A percentile compares a stretch with the other conserved stretches of the same genome.
These are phyloP conservation scores for Vanessa atalanta DNA, from an alignment of 1,140 invertebrate species.

Conservation along the genomic window DNA sequence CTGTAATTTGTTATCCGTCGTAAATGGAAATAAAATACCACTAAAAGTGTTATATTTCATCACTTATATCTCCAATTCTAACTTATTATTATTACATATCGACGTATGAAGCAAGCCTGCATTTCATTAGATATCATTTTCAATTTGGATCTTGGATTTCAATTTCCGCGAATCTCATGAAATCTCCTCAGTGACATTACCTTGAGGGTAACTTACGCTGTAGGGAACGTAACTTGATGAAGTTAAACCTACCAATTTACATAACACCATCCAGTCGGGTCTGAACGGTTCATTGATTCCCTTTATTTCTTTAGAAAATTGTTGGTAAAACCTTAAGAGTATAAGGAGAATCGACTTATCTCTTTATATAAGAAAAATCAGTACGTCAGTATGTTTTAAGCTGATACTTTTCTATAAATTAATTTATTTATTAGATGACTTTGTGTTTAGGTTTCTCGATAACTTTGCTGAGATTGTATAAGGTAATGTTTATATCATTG, in stretches of 20 bases:
- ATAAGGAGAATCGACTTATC: background rate
- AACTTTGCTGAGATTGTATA: too few relatives aligned
- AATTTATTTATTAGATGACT: background rate
- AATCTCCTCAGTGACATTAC: slow-evolving; percentile 33
- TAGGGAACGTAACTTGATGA: slow-evolving; percentile 27
- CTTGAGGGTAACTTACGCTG: slow-evolving; percentile 29
- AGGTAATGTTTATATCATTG: too few relatives aligned
- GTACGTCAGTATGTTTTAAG: too few relatives aligned
- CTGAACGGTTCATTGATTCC: slow-evolving; percentile 5
- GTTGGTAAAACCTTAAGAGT: background rate
- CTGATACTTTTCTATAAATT: too few relatives aligned
- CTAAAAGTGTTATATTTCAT: too few relatives aligned
- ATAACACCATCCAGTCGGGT: slow-evolving; percentile 29
- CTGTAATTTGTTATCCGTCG: too few relatives aligned
- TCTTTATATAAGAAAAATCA: background rate
- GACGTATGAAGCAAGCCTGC: background rate
- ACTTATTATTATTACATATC: background rate
- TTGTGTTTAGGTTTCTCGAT: too few relatives aligned
- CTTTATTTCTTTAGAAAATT: background rate
- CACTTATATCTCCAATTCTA: background rate
- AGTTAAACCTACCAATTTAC: slow-evolving; percentile 38
- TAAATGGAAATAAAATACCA: too few relatives aligned
- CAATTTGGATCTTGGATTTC: slow-evolving; percentile 21
- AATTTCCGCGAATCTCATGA: slow-evolving; percentile 27
- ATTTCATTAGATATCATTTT: slow-evolving; percentile 16